Conservation (phyloP, 1,140 invertebrate genomes). For the Pantala flavescens region DNA sequence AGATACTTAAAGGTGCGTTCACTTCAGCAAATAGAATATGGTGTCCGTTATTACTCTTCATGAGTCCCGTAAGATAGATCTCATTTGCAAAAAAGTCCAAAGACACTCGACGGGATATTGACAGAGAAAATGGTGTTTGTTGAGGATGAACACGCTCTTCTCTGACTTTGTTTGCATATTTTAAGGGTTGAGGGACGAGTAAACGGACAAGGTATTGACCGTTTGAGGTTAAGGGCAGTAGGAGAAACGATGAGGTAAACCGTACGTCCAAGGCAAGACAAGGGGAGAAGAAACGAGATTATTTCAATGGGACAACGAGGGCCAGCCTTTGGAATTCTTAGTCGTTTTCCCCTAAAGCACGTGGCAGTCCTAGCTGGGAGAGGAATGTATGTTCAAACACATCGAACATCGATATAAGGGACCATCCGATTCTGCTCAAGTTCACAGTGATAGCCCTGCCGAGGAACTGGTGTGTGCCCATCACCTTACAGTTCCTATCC, state of each 20-base stretch:
- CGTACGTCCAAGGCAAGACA: no score
- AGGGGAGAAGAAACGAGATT: no score
- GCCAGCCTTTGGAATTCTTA: no score
- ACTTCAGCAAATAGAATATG: no score
- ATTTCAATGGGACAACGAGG: no score
- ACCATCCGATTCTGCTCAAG: neutral
- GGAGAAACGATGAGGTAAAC: neutral
- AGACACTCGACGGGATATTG: neutral
- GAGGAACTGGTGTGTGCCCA: no score
- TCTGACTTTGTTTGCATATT: neutral
- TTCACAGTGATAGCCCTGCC: no score
- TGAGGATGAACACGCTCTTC: neutral
- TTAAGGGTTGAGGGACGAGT: neutral
- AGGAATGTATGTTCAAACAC: neutral
- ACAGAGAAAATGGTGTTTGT: conserved; percentile 7
- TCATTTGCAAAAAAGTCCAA: neutral
- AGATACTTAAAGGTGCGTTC: no score
- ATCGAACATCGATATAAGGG: neutral
- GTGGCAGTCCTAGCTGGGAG: no score
- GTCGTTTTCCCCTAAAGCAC: no score
- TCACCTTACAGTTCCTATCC: no score
- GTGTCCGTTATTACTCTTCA: neutral
- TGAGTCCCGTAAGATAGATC: neutral
- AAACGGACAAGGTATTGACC: neutral
- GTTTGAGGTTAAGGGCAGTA: neutral